A percentile compares a stretch with the other conserved stretches of the same genome.
phyloP scores from a whole-genome alignment of 2,797 vertebrate genomes.

The Halcyon leucocephala region DNA sequence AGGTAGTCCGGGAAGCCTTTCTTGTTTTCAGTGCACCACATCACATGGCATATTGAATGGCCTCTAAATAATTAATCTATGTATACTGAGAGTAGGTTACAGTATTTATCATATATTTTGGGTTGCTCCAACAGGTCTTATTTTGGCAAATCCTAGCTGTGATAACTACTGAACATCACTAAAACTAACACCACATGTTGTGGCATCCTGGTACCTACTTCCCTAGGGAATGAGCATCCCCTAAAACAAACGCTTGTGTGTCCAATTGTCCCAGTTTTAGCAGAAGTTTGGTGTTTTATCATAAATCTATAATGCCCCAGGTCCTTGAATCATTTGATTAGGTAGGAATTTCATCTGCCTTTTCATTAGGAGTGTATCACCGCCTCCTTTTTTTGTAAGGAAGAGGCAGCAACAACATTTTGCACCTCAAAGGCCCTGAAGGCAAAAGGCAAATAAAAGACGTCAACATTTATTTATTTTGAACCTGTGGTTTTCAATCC shows the following conservation, averaged over 20 bases:
- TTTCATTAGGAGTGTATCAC: not conserved
- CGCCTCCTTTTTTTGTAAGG: not conserved
- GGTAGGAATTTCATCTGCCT: not conserved
- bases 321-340: not conserved
- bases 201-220: not conserved
- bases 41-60: not conserved
- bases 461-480: not conserved
- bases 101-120: not conserved
- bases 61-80: not conserved
- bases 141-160: not conserved
- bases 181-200: fast-evolving
- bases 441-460: not conserved
- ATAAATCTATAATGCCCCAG: not conserved
- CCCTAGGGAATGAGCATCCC: not conserved
- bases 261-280: not conserved
- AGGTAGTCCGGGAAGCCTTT: not conserved
- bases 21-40: not conserved
- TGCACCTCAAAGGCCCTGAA: not conserved
- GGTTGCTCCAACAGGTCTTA: not conserved
- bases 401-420: not conserved
- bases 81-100: not conserved
- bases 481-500: not conserved
- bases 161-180: not conserved
- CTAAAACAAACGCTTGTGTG: not conserved
- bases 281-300: not conserved